Percentiles rank a stretch among this genome's conserved stretches.
phyloP scores from a whole-genome alignment of 2,797 vertebrate species.

The Anomalospiza imberbis region DNA sequence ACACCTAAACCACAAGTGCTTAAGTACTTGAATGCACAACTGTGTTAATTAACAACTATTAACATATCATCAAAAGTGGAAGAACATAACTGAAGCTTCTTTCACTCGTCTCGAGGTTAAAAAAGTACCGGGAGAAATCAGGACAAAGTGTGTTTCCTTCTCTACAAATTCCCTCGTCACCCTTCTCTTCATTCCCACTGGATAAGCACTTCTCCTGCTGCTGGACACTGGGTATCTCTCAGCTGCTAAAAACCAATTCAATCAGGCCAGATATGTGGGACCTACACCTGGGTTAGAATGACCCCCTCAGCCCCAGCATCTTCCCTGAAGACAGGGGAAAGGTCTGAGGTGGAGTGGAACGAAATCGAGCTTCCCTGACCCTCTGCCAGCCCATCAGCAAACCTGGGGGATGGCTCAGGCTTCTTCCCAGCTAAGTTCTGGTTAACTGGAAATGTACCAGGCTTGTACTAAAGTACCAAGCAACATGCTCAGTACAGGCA shows the following conservation, averaged over 20 bases:
- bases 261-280: neutral
- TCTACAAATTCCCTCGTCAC: neutral
- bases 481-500: neutral
- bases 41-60: neutral
- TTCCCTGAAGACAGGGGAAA: neutral
- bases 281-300: neutral
- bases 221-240: neutral
- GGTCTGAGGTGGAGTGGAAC: neutral
- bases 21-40: neutral
- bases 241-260: neutral
- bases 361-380: neutral
- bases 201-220: neutral
- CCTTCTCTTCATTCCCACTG: neutral
- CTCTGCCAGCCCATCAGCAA: neutral
- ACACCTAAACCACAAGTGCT: neutral
- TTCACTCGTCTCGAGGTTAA: neutral
- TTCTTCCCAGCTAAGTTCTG: neutral
- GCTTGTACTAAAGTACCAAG: neutral
- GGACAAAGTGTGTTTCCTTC: neutral
- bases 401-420: neutral
- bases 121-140: neutral
- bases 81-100: neutral
- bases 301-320: neutral
- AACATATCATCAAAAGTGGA: neutral
- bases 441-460: neutral